Percentiles rank a stretch among this genome's conserved stretches.
Evolutionary conservation across 2,888 invertebrate genomes (phyloP).

Genomic region (Drosophila cracens): DNA sequence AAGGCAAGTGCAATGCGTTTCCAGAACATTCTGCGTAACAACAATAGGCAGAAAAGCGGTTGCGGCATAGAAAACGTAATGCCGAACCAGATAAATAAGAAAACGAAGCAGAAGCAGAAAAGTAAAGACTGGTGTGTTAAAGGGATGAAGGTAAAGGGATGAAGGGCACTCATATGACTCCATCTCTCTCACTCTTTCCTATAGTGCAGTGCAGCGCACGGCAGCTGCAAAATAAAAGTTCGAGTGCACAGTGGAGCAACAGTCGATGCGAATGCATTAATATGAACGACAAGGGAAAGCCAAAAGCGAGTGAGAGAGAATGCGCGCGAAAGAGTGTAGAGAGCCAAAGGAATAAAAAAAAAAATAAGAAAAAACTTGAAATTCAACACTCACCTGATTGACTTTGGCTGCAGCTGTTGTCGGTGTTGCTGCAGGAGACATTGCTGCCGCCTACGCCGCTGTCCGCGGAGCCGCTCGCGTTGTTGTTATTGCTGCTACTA

Average conservation of each 20-base stretch:
- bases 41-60: conserved; percentile 18
- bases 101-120: conserved; percentile 1
- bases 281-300: conserved; percentile 37
- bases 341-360: conserved; percentile 16
- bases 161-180: conserved; percentile 30
- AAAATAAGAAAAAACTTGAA: conserved; percentile 43
- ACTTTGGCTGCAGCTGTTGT: conserved; percentile 81
- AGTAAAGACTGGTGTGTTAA: conserved; percentile 18
- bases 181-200: conserved; percentile 14
- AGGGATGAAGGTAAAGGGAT: conserved; percentile 60
- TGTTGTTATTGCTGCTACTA: conserved; percentile 49
- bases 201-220: conserved; percentile 20
- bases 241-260: conserved; percentile 33
- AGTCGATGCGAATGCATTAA: conserved; percentile 1
- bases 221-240: conserved; percentile 50
- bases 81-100: conserved; percentile 2
- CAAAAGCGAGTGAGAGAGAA: conserved; percentile 10
- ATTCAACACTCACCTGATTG: conserved; percentile 77
- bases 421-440: conserved; percentile 72
- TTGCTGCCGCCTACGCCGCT: conserved; percentile 72
- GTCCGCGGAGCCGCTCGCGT: conserved; percentile 68
- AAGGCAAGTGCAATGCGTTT: conserved; percentile 44
- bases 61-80: conserved; percentile 10
- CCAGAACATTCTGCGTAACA: conserved; percentile 35
- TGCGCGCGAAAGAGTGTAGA: conserved; percentile 8